Evolutionary conservation across 2,113 vertebrate species (phyloP), one percentile per base, ranked within the genome.

Genomic region (Thymallus thymallus): DNA sequence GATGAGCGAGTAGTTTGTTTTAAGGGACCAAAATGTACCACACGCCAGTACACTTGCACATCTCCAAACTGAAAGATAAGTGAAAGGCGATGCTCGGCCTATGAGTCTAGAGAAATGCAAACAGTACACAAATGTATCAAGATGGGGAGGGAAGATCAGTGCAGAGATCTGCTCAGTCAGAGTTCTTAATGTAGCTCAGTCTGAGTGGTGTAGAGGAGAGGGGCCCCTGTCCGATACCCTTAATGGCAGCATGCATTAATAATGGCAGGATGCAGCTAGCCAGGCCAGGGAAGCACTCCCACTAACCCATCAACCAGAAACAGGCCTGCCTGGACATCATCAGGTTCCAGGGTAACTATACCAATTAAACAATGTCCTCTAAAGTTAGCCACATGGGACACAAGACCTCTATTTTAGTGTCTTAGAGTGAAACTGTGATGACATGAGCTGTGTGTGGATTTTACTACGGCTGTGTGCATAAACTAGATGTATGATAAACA

Each of bases 161-260:
- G 79, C 69, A 23, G 46, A 76, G 60, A 61, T 66, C 78, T 66
- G 69, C 45, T 63, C 26, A 63, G 22, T 51, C 80, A 48, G 48
- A 79, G 48, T 63, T 86, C 58, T 79, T 79, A 76, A 68, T 74
- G 68, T 48, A 4, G 70, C 20, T 16, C 74, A 74, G 84, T 18
- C 66, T 68, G 74, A 68, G 32, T 72, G 72, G 14, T 61, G n/a
- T n/a, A 26, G 41, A 60, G 62, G 30, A 60, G 62, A 70, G 66
- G 51, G 30, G 48, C 55, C 51, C 62, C 71, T 82, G 80, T 83
- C 81, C 77, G 70, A 74, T 84, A 80, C 64, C 73, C 80, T 83
- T 72, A 67, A 80, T 60, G 74, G 61, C 62, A 73, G 62, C 84
- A 89, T 93, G 46, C 80, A 93, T 93, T 90, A 92, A 91, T 92